Evolutionary conservation across 2,888 invertebrate species (phyloP).

Genomic region (Acronicta aceris): DNA sequence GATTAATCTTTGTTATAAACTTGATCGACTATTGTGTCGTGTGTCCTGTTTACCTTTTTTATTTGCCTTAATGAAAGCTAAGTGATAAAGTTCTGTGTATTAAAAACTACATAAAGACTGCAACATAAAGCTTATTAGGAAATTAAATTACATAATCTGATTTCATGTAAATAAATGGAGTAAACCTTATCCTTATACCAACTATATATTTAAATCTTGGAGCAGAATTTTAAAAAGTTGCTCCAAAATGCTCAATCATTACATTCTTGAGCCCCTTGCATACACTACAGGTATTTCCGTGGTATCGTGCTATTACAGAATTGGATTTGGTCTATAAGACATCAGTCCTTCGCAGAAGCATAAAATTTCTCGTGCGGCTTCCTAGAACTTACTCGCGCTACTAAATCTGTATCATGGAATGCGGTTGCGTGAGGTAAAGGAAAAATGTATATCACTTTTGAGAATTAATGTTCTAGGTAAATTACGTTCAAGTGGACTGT

Average conservation of each 20-base stretch:
- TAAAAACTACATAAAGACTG: neutral
- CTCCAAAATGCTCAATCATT: too few relatives aligned
- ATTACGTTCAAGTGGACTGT: slow-evolving; percentile 12
- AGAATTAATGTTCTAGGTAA: slow-evolving; percentile 20
- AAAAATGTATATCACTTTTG: slow-evolving; percentile 45
- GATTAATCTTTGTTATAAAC: slow-evolving; percentile 37
- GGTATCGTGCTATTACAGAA: slow-evolving; percentile 47
- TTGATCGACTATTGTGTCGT: slow-evolving; percentile 25
- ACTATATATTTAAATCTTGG: too few relatives aligned
- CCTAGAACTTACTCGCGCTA: slow-evolving; percentile 59
- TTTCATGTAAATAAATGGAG: neutral
- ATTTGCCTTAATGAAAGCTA: slow-evolving; percentile 24
- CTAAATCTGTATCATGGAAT: slow-evolving; percentile 57
- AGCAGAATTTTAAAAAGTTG: too few relatives aligned
- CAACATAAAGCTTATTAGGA: neutral
- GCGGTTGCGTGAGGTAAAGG: slow-evolving; percentile 46
- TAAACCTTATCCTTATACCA: neutral
- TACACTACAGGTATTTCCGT: slow-evolving; percentile 45
- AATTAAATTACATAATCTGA: neutral
- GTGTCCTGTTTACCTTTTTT: slow-evolving; percentile 6
- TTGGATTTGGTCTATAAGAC: slow-evolving; percentile 48
- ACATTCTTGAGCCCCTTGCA: neutral
- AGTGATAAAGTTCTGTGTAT: slow-evolving; percentile 21
- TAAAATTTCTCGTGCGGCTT: slow-evolving; percentile 55
- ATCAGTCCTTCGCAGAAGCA: slow-evolving; percentile 60